Evolutionary conservation across 2,888 invertebrate species (phyloP), one percentile per base, ranked within the genome.

Genomic region (Limenitis camilla): DNA sequence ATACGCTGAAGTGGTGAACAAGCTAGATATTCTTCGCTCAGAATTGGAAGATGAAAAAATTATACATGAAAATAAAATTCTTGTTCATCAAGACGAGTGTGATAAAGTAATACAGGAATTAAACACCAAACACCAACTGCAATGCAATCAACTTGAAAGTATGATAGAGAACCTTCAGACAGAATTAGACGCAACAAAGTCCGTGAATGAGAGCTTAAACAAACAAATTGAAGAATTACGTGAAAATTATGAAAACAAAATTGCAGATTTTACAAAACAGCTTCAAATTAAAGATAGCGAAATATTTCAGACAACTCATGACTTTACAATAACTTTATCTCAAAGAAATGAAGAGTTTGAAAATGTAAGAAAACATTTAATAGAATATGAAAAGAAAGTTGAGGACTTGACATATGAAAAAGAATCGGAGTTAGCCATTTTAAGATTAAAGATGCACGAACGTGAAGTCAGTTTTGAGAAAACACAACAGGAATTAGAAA

Each of bases 371-470:
- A 71, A 72, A 60, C 78, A 81, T 46, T 63, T 87, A 27, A 54
- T 83, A 10, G 75, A 79, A 43, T 81, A 78, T 57, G 87, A 88
- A 69, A 85, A 77, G 62, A 81, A 74, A 65, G 58, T 85, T 38
- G 87, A 86, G 61, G 90, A 89, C 60, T 65, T 84, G 54, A 88
- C 72, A 52, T 89, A 78, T 51, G 89, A 81, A 60, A 90, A 89
- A 63, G 87, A 89, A 53, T 79, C 88, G 0, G 89, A 91, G 62
- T 71, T 89, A 51, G 89, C 89, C 27, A 74, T 86, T 39, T 65
- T 91, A 40, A 78, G 89, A 60, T 76, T 88, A 46, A 86, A 89
- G 69, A 78, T 90, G 62, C 88, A 88, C 36, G 89, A 90, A 59
- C 78, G 74, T 62, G 76, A 65, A 61, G 81, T 63, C 54, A 70